Conservation (phyloP, 2,797 vertebrate genomes). For the Dendrocincla fuliginosa region DNA sequence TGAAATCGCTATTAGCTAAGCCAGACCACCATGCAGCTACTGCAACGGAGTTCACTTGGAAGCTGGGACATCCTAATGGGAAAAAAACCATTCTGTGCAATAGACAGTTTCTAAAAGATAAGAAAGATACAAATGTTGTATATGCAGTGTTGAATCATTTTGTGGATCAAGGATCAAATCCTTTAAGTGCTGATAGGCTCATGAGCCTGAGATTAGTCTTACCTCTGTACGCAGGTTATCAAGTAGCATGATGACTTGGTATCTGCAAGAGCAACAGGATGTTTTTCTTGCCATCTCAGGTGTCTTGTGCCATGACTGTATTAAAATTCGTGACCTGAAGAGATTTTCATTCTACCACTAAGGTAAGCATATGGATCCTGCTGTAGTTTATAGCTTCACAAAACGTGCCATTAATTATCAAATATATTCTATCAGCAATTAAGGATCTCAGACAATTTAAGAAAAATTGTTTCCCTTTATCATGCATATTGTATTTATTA, state of each 20-base stretch:
- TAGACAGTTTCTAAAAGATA: background rate
- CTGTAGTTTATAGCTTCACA: background rate
- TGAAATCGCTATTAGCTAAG: background rate
- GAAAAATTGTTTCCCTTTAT: background rate
- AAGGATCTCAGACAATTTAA: background rate
- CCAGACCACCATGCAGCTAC: background rate
- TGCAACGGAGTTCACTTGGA: background rate
- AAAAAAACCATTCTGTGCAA: background rate
- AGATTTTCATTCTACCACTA: background rate
- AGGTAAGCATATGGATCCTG: background rate
- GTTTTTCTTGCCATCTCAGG: background rate
- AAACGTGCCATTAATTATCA: background rate
- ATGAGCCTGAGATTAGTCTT: background rate
- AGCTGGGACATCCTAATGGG: background rate
- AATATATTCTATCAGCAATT: background rate
- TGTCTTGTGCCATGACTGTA: background rate
- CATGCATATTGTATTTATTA: background rate
- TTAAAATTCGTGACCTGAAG: background rate
- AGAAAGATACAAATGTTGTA: background rate
- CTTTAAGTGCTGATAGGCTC: background rate
- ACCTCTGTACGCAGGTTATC: background rate
- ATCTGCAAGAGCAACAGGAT: background rate
- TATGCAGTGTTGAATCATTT: background rate
- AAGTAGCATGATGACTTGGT: background rate
- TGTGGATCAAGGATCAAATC: background rate